A percentile compares a stretch with the other conserved stretches of the same genome.
Conservation (phyloP, 2,113 vertebrate species). For the Callopanchax toddi region DNA sequence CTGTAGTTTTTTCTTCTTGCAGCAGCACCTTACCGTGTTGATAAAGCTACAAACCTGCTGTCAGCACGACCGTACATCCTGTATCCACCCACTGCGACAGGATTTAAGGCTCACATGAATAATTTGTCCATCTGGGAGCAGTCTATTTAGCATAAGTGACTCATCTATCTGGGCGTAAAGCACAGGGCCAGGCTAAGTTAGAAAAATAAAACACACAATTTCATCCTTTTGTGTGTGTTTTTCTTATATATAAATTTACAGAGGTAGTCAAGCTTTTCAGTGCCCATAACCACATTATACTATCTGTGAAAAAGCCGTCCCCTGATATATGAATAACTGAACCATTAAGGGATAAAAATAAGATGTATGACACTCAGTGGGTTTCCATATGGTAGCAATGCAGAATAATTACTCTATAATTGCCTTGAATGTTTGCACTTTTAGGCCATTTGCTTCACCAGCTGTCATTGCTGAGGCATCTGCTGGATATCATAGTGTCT, state of each 20-base stretch:
- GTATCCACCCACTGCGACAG: constrained; percentile 51
- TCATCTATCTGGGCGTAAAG: constrained; percentile 45
- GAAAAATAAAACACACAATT: not conserved
- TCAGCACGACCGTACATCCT: constrained; percentile 30
- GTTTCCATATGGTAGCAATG: constrained; percentile 74
- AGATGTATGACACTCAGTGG: constrained; percentile 60
- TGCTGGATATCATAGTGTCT: constrained; percentile 42
- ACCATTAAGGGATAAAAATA: constrained; percentile 41
- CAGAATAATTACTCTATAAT: constrained; percentile 74
- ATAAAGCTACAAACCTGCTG: constrained; percentile 45
- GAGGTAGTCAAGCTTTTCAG: constrained; percentile 1
- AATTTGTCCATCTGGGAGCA: constrained; percentile 62
- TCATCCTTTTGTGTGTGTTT: constrained; percentile 6
- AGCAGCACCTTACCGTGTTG: constrained; percentile 4
- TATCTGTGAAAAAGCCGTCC: constrained; percentile 28
- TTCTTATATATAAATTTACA: constrained; percentile 19
- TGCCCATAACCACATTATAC: constrained; percentile 16
- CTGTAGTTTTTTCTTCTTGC: not conserved
- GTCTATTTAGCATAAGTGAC: constrained; percentile 62
- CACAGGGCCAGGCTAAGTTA: constrained; percentile 4
- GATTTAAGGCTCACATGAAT: constrained; percentile 52
- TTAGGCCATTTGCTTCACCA: constrained; percentile 73
- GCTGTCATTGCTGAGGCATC: constrained; percentile 66
- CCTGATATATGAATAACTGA: constrained; percentile 27
- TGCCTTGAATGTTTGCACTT: constrained; percentile 75